A percentile compares a stretch with the other conserved stretches of the same genome.
Evolutionary conservation across 2,113 vertebrate genomes (phyloP).

Genomic region (Nestor notabilis): DNA sequence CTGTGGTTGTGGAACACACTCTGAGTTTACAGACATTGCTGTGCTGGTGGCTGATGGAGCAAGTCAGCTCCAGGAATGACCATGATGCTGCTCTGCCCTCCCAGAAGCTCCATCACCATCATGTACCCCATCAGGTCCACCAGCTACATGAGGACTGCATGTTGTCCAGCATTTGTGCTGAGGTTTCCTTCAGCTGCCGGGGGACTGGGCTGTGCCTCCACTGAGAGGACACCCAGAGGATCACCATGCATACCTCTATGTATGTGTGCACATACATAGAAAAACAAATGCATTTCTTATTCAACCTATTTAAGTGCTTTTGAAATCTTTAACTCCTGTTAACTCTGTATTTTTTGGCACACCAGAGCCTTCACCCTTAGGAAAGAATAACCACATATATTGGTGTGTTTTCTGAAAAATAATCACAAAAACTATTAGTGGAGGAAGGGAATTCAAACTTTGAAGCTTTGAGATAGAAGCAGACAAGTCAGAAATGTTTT

Average conservation of each 20-base stretch:
- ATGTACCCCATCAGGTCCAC: neutral
- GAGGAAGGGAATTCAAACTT: neutral
- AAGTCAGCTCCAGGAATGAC: accelerated
- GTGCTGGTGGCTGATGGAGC: neutral
- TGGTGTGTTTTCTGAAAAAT: neutral
- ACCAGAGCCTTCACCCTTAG: neutral
- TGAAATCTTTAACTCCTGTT: neutral
- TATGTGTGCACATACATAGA: accelerated
- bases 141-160: neutral
- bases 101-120: neutral
- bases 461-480: neutral
- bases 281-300: neutral
- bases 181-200: neutral
- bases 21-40: neutral
- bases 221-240: accelerated
- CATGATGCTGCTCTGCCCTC: neutral
- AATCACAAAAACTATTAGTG: neutral
- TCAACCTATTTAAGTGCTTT: neutral
- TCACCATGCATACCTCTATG: accelerated
- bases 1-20: accelerated
- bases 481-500: neutral
- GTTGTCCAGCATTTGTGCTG: neutral
- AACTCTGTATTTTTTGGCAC: neutral
- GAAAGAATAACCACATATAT: neutral
- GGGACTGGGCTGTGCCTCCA: neutral